Conservation (phyloP, 2,888 invertebrate species). For the Callyntrura sp. region DNA sequence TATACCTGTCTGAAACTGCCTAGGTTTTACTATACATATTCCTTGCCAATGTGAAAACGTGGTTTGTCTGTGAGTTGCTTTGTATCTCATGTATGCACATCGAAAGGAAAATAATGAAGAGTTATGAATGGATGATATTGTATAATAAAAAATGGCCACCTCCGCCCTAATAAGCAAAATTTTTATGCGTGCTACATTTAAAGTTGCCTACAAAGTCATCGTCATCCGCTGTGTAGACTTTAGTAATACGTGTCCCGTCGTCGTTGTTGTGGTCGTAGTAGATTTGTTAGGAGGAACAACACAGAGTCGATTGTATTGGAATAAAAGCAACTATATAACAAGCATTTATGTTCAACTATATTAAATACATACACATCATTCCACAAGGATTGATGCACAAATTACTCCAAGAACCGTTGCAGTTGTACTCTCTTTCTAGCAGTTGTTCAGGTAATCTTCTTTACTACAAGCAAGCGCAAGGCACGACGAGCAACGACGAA, state of each 20-base stretch:
- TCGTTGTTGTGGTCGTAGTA: neutral
- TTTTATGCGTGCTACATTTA: slow-evolving; percentile 19
- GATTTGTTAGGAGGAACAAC: neutral
- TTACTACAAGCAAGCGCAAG: neutral
- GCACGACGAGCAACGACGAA: neutral
- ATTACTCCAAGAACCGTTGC: slow-evolving; percentile 3
- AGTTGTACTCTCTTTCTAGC: too few relatives aligned
- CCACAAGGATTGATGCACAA: neutral
- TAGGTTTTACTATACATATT: neutral
- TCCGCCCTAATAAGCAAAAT: slow-evolving; percentile 65
- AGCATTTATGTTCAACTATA: neutral
- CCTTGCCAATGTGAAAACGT: slow-evolving; percentile 1
- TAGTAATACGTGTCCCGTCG: neutral
- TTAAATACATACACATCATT: too few relatives aligned
- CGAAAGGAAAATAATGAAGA: neutral
- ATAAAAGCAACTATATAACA: too few relatives aligned
- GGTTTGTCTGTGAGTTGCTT: too few relatives aligned
- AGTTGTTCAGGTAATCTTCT: neutral
- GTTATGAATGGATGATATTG: slow-evolving; percentile 28
- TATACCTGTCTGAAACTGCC: neutral
- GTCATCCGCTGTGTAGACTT: neutral
- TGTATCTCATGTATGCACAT: neutral
- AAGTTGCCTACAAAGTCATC: neutral
- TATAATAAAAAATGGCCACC: slow-evolving; percentile 60
- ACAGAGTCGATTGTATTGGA: neutral